Base-by-base conservation (phyloP, 2,797 vertebrate species). In the Fistularia tabacaria region DNA sequence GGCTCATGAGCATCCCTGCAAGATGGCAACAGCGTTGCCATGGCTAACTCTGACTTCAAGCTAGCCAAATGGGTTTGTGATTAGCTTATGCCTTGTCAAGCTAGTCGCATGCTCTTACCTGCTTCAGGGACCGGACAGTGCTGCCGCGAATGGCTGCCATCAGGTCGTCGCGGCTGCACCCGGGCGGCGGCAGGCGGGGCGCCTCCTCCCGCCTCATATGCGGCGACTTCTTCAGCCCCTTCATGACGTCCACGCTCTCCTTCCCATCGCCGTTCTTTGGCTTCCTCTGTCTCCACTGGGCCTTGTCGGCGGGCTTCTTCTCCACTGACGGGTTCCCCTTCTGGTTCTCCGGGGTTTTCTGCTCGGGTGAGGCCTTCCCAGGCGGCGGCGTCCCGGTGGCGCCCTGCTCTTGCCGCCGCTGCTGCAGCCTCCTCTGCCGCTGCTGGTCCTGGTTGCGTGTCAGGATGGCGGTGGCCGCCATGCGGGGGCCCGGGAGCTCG, bases 401-500 rank as follows among this genome's bases (percentile, higher is more conserved):
- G 84, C 91, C 75, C 64, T 64, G 93, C 72, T 93, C 93, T 88
- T 93, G 93, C 13, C 87, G 90, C 73, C 95, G 93, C 67, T 96
- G 94, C 83, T 95, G 94, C 73, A 95, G 81, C 15, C 97, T 90
- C 73, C 86, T 95, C 84, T 99, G 96, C 65, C 97, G 91, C 84
- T 96, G 94, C 12, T 90, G 91, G 82, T 99, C 97, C 89, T 97
- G 95, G 66, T 99, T 99, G 67, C 97, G 92, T 46, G 96, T 99
- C 53, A 99, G 79, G 51, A 99, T 95, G 68, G 94, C 92, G 0
- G 96, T 98, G 93, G 98, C 97, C 81, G 93, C 96, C 92, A 98
- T 96, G 50, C 97, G 90, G 69, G 97, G 96, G 36, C 97, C 96
- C 9, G 96, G 91, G 6, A 98, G 93, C 74, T 97, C 94, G 69